Conservation (phyloP, 2,797 vertebrate species). For the Parambassis ranga region DNA sequence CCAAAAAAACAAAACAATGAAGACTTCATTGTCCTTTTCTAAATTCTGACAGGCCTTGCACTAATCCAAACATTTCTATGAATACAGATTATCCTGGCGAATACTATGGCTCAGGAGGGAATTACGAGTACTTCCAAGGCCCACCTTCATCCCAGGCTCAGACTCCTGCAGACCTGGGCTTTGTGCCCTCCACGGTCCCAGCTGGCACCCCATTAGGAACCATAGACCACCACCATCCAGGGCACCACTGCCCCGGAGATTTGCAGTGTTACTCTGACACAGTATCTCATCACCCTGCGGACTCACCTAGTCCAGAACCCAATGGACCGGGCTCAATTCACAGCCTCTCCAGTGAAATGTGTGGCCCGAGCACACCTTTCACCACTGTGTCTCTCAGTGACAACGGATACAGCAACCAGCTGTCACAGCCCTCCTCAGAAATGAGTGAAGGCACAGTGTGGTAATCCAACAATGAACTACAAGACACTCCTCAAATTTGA, state of each 20-base stretch:
- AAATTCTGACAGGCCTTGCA: not conserved
- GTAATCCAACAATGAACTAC: constrained; percentile 72
- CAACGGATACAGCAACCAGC: constrained; percentile 90
- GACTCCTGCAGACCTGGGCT: constrained; percentile 92
- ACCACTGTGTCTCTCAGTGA: constrained; percentile 86
- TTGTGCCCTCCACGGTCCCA: constrained; percentile 89
- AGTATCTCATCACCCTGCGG: constrained; percentile 84
- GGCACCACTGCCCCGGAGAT: constrained; percentile 89
- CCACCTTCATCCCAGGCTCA: constrained; percentile 92
- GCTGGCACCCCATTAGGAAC: constrained; percentile 87
- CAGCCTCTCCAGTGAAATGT: constrained; percentile 91
- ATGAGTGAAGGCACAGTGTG: constrained; percentile 94
- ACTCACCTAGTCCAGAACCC: constrained; percentile 95
- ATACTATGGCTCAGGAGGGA: constrained; percentile 90
- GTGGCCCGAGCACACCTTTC: constrained; percentile 90
- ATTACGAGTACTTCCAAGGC: constrained; percentile 95
- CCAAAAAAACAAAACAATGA: not conserved
- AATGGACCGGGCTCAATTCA: constrained; percentile 88
- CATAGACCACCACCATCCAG: constrained; percentile 71
- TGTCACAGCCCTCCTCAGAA: constrained; percentile 92
- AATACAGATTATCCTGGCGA: constrained; percentile 91
- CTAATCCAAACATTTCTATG: constrained; percentile 14
- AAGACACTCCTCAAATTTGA: constrained; percentile 33
- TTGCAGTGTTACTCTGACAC: constrained; percentile 92
- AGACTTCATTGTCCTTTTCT: not conserved